Base-by-base conservation (phyloP, 2,888 invertebrate species). In the Matsumyia berberina region DNA sequence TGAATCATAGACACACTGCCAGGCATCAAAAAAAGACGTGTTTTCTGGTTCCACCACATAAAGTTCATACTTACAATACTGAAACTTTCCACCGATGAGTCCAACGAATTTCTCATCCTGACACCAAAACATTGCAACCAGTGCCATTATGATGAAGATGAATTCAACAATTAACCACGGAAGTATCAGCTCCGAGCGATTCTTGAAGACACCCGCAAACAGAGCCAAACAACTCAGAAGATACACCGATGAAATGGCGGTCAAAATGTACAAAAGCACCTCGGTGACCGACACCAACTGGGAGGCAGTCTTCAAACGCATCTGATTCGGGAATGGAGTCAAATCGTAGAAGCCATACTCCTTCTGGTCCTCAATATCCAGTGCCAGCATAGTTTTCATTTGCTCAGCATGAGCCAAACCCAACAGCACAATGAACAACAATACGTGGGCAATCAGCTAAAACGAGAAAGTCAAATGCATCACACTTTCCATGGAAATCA, bases 321-420 rank as follows among this genome's bases (percentile, higher is more conserved):
- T 80, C 73, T 91, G 90, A 82, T 91, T 92, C 72, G 90, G 88
- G 49, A 90, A 89, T 0, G 90, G 90, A 8, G 89, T 88, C 88
- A 90, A 88, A 39, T 90, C 90, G 42, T 91, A 92, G 85, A 90
- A 91, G 3, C 90, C 91, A 64, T 89, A 90, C 39, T 91, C 91
- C 86, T 90, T 90, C 73, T 92, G 91, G 87, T 92, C 92, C 76
- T 90, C 86, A 80, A 91, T 91, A 73, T 92, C 92, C 86, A 90
- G 81, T 11, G 89, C 89, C 5, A 92, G 87, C 85, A 91, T 89
- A 9, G 89, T 88, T 62, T 90, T 90, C 89, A 91, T 91, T 88
- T 92, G 90, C 73, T 92, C 91, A 31, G 91, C 91, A 87, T 92
- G 92, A 0, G 91, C 90, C 62, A 92, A 86, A 8, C 91, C 90